Conservation (phyloP, 2,888 invertebrate genomes). For the Gymnocheta viridis region DNA sequence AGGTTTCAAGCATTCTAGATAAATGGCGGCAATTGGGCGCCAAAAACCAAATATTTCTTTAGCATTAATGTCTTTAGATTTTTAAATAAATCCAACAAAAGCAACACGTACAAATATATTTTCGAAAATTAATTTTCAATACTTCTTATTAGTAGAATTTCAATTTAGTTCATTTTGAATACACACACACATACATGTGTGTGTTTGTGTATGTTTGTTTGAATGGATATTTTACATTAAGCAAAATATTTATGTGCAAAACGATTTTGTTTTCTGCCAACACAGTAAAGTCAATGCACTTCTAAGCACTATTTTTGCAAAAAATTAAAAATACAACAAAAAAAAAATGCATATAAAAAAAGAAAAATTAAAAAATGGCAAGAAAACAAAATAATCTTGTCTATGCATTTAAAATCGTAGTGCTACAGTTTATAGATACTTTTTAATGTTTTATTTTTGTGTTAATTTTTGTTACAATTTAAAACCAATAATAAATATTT, state of each 20-base stretch:
- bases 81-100: constrained; percentile 20
- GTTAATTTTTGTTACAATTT: constrained; percentile 30
- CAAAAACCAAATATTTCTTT: constrained; percentile 37
- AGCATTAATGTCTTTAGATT: constrained; percentile 31
- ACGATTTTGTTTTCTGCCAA: constrained; percentile 29
- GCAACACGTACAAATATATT: neutral
- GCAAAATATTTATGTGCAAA: constrained; percentile 38
- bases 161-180: constrained; percentile 45
- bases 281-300: constrained; percentile 67
- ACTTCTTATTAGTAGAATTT: constrained; percentile 15
- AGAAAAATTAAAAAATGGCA: neutral
- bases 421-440: constrained; percentile 44
- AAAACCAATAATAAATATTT: constrained; percentile 65
- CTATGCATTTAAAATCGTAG: constrained; percentile 60
- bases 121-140: constrained; percentile 49
- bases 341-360: neutral
- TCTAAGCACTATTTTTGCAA: constrained; percentile 61
- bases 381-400: constrained; percentile 53
- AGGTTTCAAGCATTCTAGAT: constrained; percentile 30
- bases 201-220: no score
- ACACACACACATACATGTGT: no score
- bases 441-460: constrained; percentile 41
- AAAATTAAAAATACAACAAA: neutral
- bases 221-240: constrained; percentile 32
- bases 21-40: constrained; percentile 65